Percentiles rank a stretch among this genome's conserved stretches.
Evolutionary conservation across 2,113 vertebrate species (phyloP).

Genomic region (Zapornia atra): DNA sequence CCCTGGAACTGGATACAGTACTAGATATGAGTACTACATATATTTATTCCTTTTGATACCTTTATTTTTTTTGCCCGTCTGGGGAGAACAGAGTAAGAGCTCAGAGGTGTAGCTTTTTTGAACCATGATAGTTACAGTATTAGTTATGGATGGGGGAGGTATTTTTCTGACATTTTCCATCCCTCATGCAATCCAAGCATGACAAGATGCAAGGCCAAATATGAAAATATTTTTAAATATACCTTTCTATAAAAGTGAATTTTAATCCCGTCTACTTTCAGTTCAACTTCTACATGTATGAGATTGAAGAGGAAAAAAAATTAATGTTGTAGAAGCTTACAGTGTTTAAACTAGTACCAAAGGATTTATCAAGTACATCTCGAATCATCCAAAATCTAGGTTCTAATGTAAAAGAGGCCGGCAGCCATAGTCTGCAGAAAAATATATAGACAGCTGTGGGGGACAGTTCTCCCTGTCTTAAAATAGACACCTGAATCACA

Average conservation of each 20-base stretch:
- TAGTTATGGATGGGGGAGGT: background rate
- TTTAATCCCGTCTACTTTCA: background rate
- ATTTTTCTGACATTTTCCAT: background rate
- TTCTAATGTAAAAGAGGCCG: background rate
- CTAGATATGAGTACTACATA: background rate
- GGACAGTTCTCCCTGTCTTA: background rate
- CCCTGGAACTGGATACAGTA: too few relatives aligned
- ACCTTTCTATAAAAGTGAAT: background rate
- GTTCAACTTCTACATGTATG: background rate
- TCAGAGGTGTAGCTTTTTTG: background rate
- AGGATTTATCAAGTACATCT: background rate
- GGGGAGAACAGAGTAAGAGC: background rate
- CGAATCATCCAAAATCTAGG: background rate
- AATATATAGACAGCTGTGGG: background rate
- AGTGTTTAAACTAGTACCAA: background rate
- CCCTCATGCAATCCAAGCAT: background rate
- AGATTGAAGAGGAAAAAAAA: background rate
- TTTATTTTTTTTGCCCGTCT: background rate
- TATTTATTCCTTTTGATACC: background rate
- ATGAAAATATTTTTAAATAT: background rate
- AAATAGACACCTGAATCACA: conserved; percentile 26
- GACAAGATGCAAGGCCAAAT: background rate
- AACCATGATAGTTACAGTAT: background rate
- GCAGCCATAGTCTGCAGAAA: background rate
- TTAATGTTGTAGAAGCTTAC: accelerated